Evolutionary conservation across 2,888 invertebrate genomes (phyloP).

Genomic region (Heliconius erato): DNA sequence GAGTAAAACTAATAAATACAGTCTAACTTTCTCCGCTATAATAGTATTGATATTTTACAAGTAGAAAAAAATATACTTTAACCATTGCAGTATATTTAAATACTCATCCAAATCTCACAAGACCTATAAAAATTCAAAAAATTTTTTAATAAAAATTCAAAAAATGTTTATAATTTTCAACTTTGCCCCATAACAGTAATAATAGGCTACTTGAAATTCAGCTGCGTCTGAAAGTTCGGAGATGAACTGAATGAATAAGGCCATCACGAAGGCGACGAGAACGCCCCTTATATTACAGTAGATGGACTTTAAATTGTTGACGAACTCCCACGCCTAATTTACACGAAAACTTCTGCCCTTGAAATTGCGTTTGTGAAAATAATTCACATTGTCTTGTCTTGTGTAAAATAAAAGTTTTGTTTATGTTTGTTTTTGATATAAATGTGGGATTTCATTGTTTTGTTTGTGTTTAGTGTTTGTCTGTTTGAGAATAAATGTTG

Average conservation of each 20-base stretch:
- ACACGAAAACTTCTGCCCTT: slow-evolving; percentile 32
- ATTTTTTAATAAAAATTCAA: neutral
- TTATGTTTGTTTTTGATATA: neutral
- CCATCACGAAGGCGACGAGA: slow-evolving; percentile 19
- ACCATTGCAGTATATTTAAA: too few species aligned
- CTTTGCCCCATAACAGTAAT: slow-evolving; percentile 40
- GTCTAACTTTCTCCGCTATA: too few species aligned
- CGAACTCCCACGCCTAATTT: slow-evolving; percentile 26
- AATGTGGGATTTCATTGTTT: neutral
- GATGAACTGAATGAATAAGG: slow-evolving; percentile 43
- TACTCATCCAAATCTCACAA: neutral
- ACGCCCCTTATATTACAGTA: slow-evolving; percentile 24
- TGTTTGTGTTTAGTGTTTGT: neutral
- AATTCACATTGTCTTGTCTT: slow-evolving; percentile 4
- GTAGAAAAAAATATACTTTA: too few species aligned
- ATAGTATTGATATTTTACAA: too few species aligned
- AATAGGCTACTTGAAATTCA: slow-evolving; percentile 47
- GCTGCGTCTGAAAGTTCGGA: slow-evolving; percentile 36
- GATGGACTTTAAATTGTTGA: slow-evolving; percentile 34
- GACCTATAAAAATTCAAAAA: neutral
- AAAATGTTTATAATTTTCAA: slow-evolving; percentile 18
- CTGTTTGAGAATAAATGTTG: neutral
- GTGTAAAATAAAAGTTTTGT: neutral
- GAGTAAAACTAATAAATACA: too few species aligned
- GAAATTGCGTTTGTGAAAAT: slow-evolving; percentile 16